Percentiles rank a stretch among this genome's conserved stretches.
Conservation (phyloP, 2,113 vertebrate species). For the Porphyrio hochstetteri region DNA sequence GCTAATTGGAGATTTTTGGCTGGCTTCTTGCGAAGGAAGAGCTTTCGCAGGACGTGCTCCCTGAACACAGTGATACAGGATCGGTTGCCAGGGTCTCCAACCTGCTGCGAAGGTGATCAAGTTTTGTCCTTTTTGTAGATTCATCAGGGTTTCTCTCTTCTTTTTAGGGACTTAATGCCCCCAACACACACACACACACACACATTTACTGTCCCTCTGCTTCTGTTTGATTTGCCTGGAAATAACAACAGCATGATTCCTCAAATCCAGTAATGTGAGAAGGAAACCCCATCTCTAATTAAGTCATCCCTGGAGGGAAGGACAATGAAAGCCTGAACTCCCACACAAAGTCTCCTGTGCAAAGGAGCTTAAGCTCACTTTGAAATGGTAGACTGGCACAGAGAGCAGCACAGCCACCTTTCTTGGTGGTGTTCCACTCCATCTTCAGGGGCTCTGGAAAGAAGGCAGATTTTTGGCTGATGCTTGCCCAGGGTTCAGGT, state of each 20-base stretch:
- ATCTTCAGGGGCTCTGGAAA: background rate
- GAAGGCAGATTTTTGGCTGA: background rate
- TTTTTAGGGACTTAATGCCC: background rate
- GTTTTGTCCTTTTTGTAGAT: background rate
- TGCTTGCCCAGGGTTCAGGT: background rate
- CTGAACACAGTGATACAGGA: background rate
- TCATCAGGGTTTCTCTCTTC: background rate
- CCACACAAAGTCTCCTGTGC: background rate
- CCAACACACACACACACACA: too few relatives aligned
- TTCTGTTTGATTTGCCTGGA: background rate
- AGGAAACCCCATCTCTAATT: constrained; percentile 18
- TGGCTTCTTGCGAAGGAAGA: background rate
- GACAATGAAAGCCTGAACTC: constrained; percentile 33
- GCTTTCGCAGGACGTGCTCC: background rate
- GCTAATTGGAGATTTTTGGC: background rate
- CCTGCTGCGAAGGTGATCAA: background rate
- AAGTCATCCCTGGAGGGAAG: constrained; percentile 35
- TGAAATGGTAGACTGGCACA: background rate
- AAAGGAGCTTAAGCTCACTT: constrained; percentile 17
- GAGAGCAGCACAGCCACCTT: background rate
- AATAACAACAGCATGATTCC: background rate
- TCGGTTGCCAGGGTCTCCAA: background rate
- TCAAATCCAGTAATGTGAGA: constrained; percentile 8
- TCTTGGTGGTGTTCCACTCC: background rate
- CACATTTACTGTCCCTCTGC: background rate